Evolutionary conservation across 2,113 vertebrate species (phyloP).

Genomic region (Phoenicopterus ruber): DNA sequence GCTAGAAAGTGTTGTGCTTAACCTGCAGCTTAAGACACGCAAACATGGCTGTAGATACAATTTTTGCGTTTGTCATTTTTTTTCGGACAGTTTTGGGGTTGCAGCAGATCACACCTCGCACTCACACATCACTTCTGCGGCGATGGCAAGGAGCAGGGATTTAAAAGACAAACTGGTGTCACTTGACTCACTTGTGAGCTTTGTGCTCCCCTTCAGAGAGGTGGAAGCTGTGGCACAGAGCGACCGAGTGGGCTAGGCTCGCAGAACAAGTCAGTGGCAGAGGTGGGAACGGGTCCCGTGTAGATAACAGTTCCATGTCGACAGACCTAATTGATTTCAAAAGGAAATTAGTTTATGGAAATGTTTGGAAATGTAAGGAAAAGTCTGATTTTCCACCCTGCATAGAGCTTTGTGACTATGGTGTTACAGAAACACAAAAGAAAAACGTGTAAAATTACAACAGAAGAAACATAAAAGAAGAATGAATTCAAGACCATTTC

Average conservation of each 20-base stretch:
- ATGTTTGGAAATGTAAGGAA: neutral
- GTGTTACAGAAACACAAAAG: neutral
- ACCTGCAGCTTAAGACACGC: neutral
- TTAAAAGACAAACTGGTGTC: neutral
- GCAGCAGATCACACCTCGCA: neutral
- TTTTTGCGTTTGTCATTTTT: neutral
- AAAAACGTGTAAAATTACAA: neutral
- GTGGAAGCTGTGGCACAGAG: neutral
- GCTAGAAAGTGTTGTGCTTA: neutral
- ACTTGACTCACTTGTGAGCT: neutral
- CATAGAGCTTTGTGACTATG: neutral
- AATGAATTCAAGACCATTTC: neutral
- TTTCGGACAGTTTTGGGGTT: neutral
- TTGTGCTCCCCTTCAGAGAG: neutral
- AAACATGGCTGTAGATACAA: neutral
- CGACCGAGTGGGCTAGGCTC: neutral
- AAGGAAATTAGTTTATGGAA: neutral
- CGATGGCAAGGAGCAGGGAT: neutral
- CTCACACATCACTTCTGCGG: neutral
- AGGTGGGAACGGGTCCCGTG: neutral
- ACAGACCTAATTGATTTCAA: neutral
- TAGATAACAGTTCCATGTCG: neutral
- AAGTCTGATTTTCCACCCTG: neutral
- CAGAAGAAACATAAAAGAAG: neutral
- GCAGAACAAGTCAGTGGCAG: neutral